Conservation (phyloP, 2,113 vertebrate species). For the Solenodon paradoxus region DNA sequence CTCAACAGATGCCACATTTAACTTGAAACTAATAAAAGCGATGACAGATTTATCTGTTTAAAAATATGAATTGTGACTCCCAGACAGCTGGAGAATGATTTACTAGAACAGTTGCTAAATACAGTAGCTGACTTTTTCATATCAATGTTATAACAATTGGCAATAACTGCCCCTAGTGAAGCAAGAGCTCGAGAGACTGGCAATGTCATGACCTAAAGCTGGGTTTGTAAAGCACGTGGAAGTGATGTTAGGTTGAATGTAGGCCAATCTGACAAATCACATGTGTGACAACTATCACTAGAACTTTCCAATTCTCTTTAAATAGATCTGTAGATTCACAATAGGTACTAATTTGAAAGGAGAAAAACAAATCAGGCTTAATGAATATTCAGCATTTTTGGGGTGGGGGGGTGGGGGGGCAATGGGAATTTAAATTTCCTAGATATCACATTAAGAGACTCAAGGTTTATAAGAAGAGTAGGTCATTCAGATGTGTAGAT, state of each 20-base stretch:
- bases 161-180: background rate
- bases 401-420: no score
- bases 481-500: background rate
- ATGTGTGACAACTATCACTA: background rate
- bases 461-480: constrained; percentile 7
- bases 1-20: background rate
- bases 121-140: constrained; percentile 30
- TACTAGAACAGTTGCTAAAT: constrained; percentile 17
- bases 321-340: background rate
- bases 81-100: constrained; percentile 35
- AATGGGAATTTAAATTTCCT: background rate
- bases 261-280: background rate
- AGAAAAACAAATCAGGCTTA: background rate
- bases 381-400: background rate
- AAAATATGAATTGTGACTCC: background rate
- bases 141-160: background rate
- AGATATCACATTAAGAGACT: background rate
- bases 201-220: background rate
- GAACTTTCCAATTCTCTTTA: background rate
- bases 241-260: background rate
- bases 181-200: constrained; percentile 5
- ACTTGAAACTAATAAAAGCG: constrained; percentile 11
- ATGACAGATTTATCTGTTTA: constrained; percentile 57
- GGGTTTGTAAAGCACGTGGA: background rate
- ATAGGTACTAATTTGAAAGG: background rate